Conservation (phyloP, 2,113 vertebrate species). For the Malurus elegans region DNA sequence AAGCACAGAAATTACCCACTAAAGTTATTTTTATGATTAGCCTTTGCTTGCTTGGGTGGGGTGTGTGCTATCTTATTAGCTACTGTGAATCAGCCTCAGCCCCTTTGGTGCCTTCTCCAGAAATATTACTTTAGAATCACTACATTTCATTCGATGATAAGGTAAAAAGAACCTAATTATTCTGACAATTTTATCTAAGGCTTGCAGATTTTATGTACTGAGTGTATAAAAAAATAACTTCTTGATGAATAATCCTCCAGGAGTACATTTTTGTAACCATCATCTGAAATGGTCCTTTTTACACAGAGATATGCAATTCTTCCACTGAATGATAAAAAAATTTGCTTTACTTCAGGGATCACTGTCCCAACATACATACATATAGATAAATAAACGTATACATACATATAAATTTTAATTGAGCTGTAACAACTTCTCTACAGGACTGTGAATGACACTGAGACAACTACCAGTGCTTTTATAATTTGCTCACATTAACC, state of each 20-base stretch:
- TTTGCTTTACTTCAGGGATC: background rate
- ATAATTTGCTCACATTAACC: background rate
- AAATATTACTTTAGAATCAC: slow-evolving; percentile 51
- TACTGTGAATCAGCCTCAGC: background rate
- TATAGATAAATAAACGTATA: background rate
- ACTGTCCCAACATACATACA: background rate
- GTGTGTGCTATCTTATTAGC: background rate
- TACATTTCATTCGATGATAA: slow-evolving; percentile 46
- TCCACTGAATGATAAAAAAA: slow-evolving; percentile 19
- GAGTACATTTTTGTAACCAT: slow-evolving; percentile 47
- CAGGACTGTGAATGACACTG: background rate
- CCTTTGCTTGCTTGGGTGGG: background rate
- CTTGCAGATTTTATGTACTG: slow-evolving; percentile 56
- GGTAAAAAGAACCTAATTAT: slow-evolving; percentile 61
- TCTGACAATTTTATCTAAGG: slow-evolving; percentile 68
- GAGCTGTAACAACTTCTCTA: background rate
- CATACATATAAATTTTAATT: background rate
- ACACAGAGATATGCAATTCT: background rate
- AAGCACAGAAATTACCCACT: slow-evolving; percentile 20
- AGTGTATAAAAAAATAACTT: slow-evolving; percentile 55
- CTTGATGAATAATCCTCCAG: slow-evolving; percentile 34
- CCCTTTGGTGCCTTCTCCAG: slow-evolving; percentile 15
- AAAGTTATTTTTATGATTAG: background rate
- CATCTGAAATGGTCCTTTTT: slow-evolving; percentile 34
- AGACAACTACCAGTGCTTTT: background rate